Evolutionary conservation across 2,113 vertebrate species (phyloP), one percentile per base, ranked within the genome.

Genomic region (Ptilonorhynchus violaceus): DNA sequence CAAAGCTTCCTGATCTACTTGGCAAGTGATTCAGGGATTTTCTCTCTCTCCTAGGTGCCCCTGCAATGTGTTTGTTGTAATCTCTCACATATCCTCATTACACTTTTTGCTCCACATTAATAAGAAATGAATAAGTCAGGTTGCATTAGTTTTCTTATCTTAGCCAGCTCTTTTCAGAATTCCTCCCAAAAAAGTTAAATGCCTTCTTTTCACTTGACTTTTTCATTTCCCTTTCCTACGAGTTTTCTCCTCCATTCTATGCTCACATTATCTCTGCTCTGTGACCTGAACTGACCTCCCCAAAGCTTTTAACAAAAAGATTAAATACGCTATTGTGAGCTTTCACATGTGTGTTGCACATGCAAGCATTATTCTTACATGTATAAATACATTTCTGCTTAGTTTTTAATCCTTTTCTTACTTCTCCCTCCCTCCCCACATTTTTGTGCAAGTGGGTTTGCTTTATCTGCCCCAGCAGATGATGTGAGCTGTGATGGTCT

Each of bases 1-100:
- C 92, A 96, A 91, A 93, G 84, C 68, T 60, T 89, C 72, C 81
- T 91, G 96, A 89, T 95, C 93, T 95, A 39, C 69, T 73, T 93
- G 86, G 84, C 64, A 92, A 94, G 73, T 72, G 66, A 92, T 80
- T 90, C 60, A 33, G 85, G 91, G 93, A 95, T 96, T 94, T 96
- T 85, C 82, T 93, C 60, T 91, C 82, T 83, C 85, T 90, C 70
- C 47, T 79, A 69, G 60, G 63, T 91, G 69, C 88, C 75, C 69
- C 76, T 66, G 72, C 72, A 92, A 70, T 68, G 44, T 95, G 60
- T 91, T 96, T 96, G 66, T 89, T 95, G 86, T 91, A 89, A 92
- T 91, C 76, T 73, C 76, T 93, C 31, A 19, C 44, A 50, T 55
- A 92, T 58, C 60, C 88, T 96, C 90, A 81, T 95, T 94, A 89